phyloP scores from a whole-genome alignment of 2,113 vertebrate genomes.

The Cervus canadensis region DNA sequence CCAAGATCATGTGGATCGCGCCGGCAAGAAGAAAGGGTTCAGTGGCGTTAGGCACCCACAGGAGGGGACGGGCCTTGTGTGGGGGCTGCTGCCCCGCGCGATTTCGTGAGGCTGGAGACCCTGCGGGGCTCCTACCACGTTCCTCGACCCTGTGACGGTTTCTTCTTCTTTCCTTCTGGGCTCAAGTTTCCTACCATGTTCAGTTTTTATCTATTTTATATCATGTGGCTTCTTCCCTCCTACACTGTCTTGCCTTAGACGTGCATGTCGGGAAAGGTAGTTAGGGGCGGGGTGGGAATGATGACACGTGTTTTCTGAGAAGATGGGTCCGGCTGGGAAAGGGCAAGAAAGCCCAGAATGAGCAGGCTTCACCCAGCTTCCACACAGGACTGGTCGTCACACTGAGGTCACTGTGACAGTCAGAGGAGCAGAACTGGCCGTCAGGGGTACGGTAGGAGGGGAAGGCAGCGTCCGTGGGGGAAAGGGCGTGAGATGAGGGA shows the following conservation, averaged over 20 bases:
- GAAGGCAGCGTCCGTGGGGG: background rate
- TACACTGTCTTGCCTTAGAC: background rate
- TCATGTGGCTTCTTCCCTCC: background rate
- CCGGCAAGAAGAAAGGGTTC: background rate
- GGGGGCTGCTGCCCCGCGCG: fast-evolving
- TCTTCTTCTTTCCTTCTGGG: background rate
- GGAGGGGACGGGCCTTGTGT: background rate
- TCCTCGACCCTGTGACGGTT: background rate
- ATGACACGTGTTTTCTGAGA: background rate
- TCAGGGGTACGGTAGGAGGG: background rate
- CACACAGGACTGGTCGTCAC: background rate
- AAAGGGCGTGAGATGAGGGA: background rate
- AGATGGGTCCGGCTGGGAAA: background rate
- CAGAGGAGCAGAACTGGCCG: background rate
- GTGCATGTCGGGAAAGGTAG: background rate
- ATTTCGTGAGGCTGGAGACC: background rate
- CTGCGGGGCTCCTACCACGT: background rate
- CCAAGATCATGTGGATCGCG: background rate
- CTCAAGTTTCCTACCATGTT: background rate
- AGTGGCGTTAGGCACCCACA: background rate
- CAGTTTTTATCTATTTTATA: background rate
- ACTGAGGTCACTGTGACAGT: background rate
- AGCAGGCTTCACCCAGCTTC: background rate
- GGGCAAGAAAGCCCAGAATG: background rate
- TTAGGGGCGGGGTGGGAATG: background rate